Base-by-base conservation (phyloP, 2,797 vertebrate species). In the Aulostomus chinensis region DNA sequence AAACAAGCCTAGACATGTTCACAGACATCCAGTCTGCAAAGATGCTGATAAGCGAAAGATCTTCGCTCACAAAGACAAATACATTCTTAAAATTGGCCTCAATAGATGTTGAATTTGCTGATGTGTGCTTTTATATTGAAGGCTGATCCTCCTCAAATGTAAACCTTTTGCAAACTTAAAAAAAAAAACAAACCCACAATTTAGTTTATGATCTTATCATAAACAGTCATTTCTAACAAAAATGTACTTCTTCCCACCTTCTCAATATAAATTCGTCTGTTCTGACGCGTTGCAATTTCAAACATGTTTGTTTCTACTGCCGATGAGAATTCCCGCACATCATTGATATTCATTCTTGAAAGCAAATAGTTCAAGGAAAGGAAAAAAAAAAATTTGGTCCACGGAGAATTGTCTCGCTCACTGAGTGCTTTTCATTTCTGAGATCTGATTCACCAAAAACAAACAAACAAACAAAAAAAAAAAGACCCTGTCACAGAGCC, bases 311-410 rank as follows among this genome's bases (percentile, higher is more conserved):
- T 84, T 84, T 82, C 65, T 72, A 17, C 58, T 13, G 47, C 41
- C 31, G 50, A 43, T 54, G 58, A 35, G 69, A 76, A 89, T 87
- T 90, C 84, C 76, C 81, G 60, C 39, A 64, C 73, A 68, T 88
- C 81, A 78, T 85, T 90, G 76, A 76, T 76, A 86, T 90, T 87
- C 81, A 63, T 57, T 72, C 77, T 80, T 57, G 66, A 87, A 89
- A 85, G 70, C 74, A 83, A 87, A 84, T 79, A 81, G 72, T 84
- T 87, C 42, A 79, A 79, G 72, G 80, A 76, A 85, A n/a, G n/a
- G n/a, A n/a, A n/a, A n/a, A n/a, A n/a, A n/a, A n/a, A 74, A 41
- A 56, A 72, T 61, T 45, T 21, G 42, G 58, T 66, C 81, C 72
- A 16, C 58, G 22, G 82, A 83, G 83, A 74, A 65, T 73, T 57